Evolutionary conservation across 2,797 vertebrate species (phyloP), one percentile per base, ranked within the genome.

Genomic region (Poeciliopsis infans): DNA sequence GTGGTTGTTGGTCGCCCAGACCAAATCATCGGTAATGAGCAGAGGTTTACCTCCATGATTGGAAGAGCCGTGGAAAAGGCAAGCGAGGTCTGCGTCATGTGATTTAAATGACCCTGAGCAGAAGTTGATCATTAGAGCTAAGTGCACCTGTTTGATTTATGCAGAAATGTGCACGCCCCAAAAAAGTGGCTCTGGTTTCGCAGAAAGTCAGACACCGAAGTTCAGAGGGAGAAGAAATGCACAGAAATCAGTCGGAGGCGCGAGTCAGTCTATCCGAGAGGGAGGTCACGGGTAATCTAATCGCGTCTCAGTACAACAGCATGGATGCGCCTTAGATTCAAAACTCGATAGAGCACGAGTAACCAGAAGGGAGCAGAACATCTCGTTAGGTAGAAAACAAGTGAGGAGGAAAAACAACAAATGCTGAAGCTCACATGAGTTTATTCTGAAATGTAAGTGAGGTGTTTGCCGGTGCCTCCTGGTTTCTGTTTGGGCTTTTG

Each of bases 211-310:
- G 79, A 72, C 33, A n/a, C 55, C 78, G 72, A 57, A 16, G 51
- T 53, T 59, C 55, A 15, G 70, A 72, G 79, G 83, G 79, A 12
- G 11, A 16, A 46, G 64, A 57, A 69, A 80, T 71, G 81, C 73
- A 78, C 76, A 68, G 76, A 74, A 59, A 47, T 69, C 39, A n/a
- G 70, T 81, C 75, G 78, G 51, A 85, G 76, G 77, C 74, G 39
- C 47, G 76, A 87, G 80, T 85, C 85, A 73, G 33, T 83, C 87
- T 69, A 55, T 73, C 33, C 76, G 79, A 76, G 81, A 49, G 79
- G 57, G 76, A 78, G 82, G 51, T 77, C 64, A 25, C 76, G 75
- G 85, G 64, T 85, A 81, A 87, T 89, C 75, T 77, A 88, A 84
- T 75, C 70, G 49, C 75, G 47, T 77, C 70, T 68, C 47, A 43